Base-by-base conservation (phyloP, 2,888 invertebrate species). In the Chouioia cunea region DNA sequence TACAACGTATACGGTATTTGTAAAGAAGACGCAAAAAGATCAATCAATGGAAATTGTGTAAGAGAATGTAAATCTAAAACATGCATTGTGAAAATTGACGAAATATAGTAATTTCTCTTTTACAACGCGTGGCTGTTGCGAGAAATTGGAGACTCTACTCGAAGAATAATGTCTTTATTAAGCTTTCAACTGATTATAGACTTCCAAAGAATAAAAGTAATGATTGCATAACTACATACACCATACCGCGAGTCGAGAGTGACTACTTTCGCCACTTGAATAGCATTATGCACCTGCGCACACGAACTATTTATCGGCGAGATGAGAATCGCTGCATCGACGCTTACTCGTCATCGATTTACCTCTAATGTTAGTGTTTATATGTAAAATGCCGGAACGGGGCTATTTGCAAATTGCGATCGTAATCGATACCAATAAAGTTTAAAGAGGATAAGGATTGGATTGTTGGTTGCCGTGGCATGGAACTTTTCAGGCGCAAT, bases 351-450 rank as follows among this genome's bases (percentile, higher is more conserved):
- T 58, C 47, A 65, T 50, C 60, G 52, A 69, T 73, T 70, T 70
- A 58, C 47, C 66, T 73, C 70, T 70, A 73, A 73, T 73, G 67
- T 65, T 63, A 56, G 70, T 70, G 64, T 73, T 70, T 67, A 70
- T 56, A 70, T 64, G 64, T 70, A 73, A 70, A 73, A 73, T 44
- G 54, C 73, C 73, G 73, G 73, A 73, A 73, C 73, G 73, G 67
- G 70, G 64, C 70, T 60, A 73, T 70, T 70, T 44, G 67, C 63
- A 64, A 64, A 67, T 73, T 60, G 56, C 54, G 65, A 73, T 70
- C 67, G 65, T 67, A 70, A 70, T 67, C 73, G 73, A 70, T 65
- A 56, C 58, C 46, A 70, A 73, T 73, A 59, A 70, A 67, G 60
- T 60, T 70, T 70, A 66, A 66, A 67, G 54, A 66, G 70, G 59